Evolutionary conservation across 2,888 invertebrate genomes (phyloP).

Genomic region (Lissonota sp.): DNA sequence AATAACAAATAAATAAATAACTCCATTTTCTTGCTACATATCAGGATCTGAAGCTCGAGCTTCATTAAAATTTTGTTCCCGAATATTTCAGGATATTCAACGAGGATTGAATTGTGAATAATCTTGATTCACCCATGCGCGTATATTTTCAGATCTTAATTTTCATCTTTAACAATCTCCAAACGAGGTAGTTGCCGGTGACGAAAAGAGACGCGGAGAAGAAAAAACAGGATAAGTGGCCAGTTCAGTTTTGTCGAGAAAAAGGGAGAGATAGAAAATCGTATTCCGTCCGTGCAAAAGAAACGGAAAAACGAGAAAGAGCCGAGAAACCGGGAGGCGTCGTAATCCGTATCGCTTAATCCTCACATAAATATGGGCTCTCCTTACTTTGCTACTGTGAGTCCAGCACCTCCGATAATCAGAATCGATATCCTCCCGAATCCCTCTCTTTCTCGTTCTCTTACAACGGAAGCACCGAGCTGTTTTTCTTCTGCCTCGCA

Average conservation of each 20-base stretch:
- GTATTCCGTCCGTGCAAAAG: constrained; percentile 14
- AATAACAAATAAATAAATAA: no score
- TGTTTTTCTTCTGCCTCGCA: constrained; percentile 17
- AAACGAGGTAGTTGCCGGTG: constrained; percentile 5
- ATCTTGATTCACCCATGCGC: neutral
- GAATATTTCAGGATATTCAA: constrained; percentile 37
- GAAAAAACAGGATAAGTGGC: constrained; percentile 38
- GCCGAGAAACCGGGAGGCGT: constrained; percentile 54
- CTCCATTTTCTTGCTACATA: no score
- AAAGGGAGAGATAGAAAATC: neutral
- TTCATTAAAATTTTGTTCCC: constrained; percentile 33
- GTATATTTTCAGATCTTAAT: constrained; percentile 45
- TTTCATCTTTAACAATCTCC: constrained; percentile 32
- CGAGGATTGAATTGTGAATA: constrained; percentile 7
- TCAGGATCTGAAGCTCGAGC: no score
- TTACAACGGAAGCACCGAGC: constrained; percentile 17
- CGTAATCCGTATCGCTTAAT: constrained; percentile 68
- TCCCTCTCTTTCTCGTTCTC: constrained; percentile 41
- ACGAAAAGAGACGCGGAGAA: constrained; percentile 39
- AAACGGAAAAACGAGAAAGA: constrained; percentile 53
- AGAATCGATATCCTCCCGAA: constrained; percentile 62
- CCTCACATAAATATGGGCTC: constrained; percentile 66
- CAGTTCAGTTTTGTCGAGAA: constrained; percentile 44
- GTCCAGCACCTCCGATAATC: constrained; percentile 66
- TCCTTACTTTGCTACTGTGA: constrained; percentile 63